Evolutionary conservation across 2,797 vertebrate species (phyloP), one percentile per base, ranked within the genome.

Genomic region (Kryptolebias ocellatus): DNA sequence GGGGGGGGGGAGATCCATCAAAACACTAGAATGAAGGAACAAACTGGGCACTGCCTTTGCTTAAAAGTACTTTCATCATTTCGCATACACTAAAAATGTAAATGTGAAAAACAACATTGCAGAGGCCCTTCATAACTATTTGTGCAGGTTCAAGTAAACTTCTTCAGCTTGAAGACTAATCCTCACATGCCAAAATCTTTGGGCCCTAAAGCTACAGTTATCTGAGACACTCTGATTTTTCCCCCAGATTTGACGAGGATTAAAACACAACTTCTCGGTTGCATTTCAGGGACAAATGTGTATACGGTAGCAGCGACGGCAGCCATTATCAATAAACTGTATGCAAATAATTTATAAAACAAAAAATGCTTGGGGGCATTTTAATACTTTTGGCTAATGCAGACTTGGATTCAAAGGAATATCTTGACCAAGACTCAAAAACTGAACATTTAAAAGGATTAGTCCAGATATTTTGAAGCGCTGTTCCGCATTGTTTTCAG

Each of bases 221-320:
- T 65, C 56, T 60, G 56, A 70, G 46, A n/a, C 47, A 50, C 57
- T 75, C 31, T 67, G 39, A 73, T 72, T 64, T 52, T 49, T 49
- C 55, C 44, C 70, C 56, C 37, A 70, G 53, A 74, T 55, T 64
- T 11, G 42, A 47, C 5, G 5, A 64, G 34, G 34, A 37, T 8
- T 52, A 28, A 49, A 68, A 49, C 57, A 61, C 34, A 29, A 50
- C 39, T 68, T 9, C 60, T 15, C 49, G 45, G 24, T 5, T 29
- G 37, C 20, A 5, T 66, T 46, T 55, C 42, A 20, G 55, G 44
- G 53, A 62, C 16, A 20, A 59, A 31, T 59, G 24, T 31, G 1
- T 44, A 24, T 39, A 37, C 9, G 29, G 16, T 15, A 46, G 15
- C n/a, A 64, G 60, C 37, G 12, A 51, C 20, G 47, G 53, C 29